Conservation (phyloP, 1,140 invertebrate species). For the Drosophila elegans region DNA sequence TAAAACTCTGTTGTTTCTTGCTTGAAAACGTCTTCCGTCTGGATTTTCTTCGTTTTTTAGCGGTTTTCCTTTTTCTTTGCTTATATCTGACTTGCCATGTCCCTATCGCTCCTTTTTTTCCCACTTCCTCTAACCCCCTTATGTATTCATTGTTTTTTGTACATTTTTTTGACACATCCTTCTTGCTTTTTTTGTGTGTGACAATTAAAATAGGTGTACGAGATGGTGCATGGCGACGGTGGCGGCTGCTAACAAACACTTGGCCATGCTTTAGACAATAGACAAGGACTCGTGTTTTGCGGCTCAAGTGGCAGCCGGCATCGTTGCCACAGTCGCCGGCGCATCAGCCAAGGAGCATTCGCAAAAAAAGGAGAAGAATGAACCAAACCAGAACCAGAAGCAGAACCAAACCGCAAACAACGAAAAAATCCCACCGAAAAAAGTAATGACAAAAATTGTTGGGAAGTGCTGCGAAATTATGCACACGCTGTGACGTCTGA, state of each 20-base stretch:
- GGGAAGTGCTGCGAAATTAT: constrained; percentile 80
- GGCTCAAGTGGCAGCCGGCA: constrained; percentile 77
- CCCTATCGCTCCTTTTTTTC: constrained; percentile 25
- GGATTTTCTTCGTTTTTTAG: constrained; percentile 3
- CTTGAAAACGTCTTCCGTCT: neutral
- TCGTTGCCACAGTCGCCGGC: constrained; percentile 38
- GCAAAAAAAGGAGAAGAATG: constrained; percentile 11
- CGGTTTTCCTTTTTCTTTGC: constrained; percentile 17
- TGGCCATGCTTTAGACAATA: constrained; percentile 82
- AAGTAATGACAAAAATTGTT: constrained; percentile 82
- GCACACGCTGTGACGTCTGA: constrained; percentile 75
- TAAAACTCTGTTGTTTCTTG: neutral
- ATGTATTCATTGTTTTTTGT: constrained; percentile 44
- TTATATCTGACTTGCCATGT: neutral
- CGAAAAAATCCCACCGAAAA: constrained; percentile 64
- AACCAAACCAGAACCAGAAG: constrained; percentile 31
- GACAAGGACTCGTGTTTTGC: constrained; percentile 78
- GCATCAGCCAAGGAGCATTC: constrained; percentile 16
- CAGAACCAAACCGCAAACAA: constrained; percentile 48
- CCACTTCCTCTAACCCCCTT: constrained; percentile 24
- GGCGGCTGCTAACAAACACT: constrained; percentile 79
- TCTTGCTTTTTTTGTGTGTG: constrained; percentile 56
- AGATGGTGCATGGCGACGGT: constrained; percentile 57
- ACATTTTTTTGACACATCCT: constrained; percentile 61
- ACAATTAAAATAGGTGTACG: constrained; percentile 83